These are phyloP conservation scores for Pogonomyrmex barbatus DNA, from an alignment of 1,140 invertebrate genomes.

Conservation along the genomic window DNA sequence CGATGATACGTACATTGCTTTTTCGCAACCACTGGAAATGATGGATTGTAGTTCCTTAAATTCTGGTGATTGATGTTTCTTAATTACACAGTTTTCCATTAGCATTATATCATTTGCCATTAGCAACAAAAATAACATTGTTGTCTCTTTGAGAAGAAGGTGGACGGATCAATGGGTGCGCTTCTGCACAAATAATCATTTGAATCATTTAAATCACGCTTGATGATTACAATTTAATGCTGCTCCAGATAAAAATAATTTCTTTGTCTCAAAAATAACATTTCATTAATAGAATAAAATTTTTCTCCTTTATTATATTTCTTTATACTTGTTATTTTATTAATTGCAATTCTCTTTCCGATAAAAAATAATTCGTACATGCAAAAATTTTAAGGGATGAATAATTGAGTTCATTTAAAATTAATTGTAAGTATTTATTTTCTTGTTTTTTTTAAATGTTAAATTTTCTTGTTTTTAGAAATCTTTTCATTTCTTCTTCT, in stretches of 20 bases:
- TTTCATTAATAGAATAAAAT: neutral
- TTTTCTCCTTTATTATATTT: neutral
- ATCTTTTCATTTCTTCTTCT: neutral
- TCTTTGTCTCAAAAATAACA: neutral
- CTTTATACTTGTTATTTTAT: slow-evolving; percentile 2
- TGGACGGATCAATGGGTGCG: neutral
- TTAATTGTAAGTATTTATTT: slow-evolving; percentile 8
- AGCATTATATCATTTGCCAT: neutral
- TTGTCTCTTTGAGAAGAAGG: neutral
- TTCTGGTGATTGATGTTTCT: slow-evolving; percentile 16
- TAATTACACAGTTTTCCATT: slow-evolving; percentile 5
- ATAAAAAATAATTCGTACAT: neutral
- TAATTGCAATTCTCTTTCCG: neutral
- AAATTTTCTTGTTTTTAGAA: neutral
- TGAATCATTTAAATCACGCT: neutral
- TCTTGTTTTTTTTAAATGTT: neutral
- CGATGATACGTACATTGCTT: neutral
- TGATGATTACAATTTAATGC: neutral
- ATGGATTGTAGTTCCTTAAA: slow-evolving; percentile 16
- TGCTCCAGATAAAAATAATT: neutral
- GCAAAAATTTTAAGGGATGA: neutral
- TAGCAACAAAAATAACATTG: neutral
- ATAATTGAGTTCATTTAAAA: neutral
- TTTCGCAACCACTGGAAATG: neutral
- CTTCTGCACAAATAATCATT: neutral